A percentile compares a stretch with the other conserved stretches of the same genome.
Evolutionary conservation across 2,888 invertebrate genomes (phyloP).

Genomic region (Nymphalis urticae): DNA sequence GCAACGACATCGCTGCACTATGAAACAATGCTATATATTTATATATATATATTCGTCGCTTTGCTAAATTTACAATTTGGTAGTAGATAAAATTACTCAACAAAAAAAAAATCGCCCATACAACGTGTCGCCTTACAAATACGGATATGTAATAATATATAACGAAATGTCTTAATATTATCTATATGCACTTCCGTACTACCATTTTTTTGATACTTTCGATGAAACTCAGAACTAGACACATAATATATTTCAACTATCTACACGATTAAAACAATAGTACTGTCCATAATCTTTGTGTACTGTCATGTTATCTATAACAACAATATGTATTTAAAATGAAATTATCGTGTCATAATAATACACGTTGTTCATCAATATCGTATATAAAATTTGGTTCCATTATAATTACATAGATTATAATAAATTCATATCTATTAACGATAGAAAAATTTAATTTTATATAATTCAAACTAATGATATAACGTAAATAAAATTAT

Average conservation of each 20-base stretch:
- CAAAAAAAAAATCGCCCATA: slow-evolving; percentile 10
- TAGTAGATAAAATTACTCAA: not conserved
- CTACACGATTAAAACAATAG: slow-evolving; percentile 2
- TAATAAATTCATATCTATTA: not conserved
- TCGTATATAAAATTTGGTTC: slow-evolving; percentile 20
- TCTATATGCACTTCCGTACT: slow-evolving; percentile 71
- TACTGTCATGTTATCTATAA: slow-evolving; percentile 20
- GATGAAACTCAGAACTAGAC: slow-evolving; percentile 10
- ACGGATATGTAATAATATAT: slow-evolving; percentile 9
- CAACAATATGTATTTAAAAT: slow-evolving; percentile 17
- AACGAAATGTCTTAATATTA: slow-evolving; percentile 11
- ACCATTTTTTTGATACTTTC: slow-evolving; percentile 49
- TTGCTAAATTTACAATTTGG: not conserved
- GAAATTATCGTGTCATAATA: not conserved
- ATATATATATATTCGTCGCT: too few species aligned
- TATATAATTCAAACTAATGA: slow-evolving; percentile 7
- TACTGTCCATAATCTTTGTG: slow-evolving; percentile 24
- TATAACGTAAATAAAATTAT: slow-evolving; percentile 5
- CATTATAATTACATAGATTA: slow-evolving; percentile 7
- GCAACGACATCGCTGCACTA: not conserved
- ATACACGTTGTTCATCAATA: not conserved
- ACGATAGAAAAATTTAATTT: not conserved
- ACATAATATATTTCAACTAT: slow-evolving; percentile 3
- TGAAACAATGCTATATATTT: too few species aligned
- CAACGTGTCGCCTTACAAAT: slow-evolving; percentile 16